Conservation (phyloP, 2,888 invertebrate genomes). For the Lithophane semibrunnea region DNA sequence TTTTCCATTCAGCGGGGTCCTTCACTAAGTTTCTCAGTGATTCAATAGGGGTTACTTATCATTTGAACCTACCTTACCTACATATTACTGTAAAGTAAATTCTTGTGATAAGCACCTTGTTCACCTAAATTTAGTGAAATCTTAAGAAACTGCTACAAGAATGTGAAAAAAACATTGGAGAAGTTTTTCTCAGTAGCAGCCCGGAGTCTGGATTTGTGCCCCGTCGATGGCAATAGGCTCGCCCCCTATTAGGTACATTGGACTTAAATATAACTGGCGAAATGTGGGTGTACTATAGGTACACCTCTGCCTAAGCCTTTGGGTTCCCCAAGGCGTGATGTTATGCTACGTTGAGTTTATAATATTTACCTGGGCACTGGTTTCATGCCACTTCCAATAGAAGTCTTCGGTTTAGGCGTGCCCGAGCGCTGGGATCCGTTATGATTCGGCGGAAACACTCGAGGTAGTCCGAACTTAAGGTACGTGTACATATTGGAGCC, state of each 20-base stretch:
- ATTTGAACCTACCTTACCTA: neutral
- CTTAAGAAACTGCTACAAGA: neutral
- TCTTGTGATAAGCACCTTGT: neutral
- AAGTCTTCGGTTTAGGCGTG: slow-evolving; percentile 91
- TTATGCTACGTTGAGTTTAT: neutral
- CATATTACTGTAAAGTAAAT: neutral
- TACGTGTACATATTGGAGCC: slow-evolving; percentile 98
- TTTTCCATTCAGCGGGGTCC: neutral
- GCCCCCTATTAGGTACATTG: too few species aligned
- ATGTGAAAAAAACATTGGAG: neutral
- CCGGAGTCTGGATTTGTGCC: too few species aligned
- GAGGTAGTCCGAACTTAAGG: slow-evolving; percentile 97
- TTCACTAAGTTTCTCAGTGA: neutral
- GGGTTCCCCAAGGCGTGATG: too few species aligned
- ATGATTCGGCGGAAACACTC: slow-evolving; percentile 96
- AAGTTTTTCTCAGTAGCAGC: too few species aligned
- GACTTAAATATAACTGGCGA: too few species aligned
- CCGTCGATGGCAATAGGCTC: too few species aligned
- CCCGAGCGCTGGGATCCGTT: slow-evolving; percentile 93
- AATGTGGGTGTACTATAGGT: too few species aligned
- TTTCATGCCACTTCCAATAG: slow-evolving; percentile 89
- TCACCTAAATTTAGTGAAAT: neutral
- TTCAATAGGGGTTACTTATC: neutral
- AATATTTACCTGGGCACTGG: slow-evolving; percentile 85
- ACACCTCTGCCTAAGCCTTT: too few species aligned